Conservation (phyloP, 2,113 vertebrate genomes). For the Brachyhypopomus occidentalis region DNA sequence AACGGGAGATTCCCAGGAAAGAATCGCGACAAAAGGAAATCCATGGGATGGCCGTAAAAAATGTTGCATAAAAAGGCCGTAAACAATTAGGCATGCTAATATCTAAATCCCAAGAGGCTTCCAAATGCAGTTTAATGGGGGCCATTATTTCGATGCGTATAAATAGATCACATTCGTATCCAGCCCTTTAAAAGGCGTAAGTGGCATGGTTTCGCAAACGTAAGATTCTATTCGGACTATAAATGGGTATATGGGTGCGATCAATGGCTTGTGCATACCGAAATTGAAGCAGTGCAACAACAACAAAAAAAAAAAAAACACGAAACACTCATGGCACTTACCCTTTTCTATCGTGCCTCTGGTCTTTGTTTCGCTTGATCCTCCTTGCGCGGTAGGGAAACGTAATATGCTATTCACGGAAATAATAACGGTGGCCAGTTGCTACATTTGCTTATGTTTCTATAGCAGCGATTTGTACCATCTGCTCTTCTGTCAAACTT, state of each 20-base stretch:
- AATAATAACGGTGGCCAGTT: background rate
- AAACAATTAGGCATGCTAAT: too few species aligned
- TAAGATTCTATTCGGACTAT: background rate
- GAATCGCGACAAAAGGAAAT: background rate
- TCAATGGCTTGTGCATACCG: background rate
- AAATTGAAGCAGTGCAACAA: background rate
- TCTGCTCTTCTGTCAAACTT: too few species aligned
- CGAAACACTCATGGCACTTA: background rate
- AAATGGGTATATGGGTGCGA: background rate
- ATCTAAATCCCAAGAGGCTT: too few species aligned
- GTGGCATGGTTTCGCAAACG: background rate
- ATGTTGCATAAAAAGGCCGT: background rate
- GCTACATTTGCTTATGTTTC: constrained; percentile 13
- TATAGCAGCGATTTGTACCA: constrained; percentile 10
- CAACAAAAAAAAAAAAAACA: too few species aligned
- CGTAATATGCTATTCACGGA: background rate
- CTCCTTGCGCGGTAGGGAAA: background rate
- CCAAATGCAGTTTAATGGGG: too few species aligned
- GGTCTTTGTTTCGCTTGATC: constrained; percentile 34
- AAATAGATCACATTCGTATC: background rate
- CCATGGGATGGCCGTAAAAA: background rate
- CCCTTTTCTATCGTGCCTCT: background rate
- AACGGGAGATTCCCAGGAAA: too few species aligned
- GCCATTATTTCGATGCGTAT: background rate
- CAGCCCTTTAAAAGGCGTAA: too few species aligned